Conservation (phyloP, 2,888 invertebrate species). For the Temnothorax rugatulus region DNA sequence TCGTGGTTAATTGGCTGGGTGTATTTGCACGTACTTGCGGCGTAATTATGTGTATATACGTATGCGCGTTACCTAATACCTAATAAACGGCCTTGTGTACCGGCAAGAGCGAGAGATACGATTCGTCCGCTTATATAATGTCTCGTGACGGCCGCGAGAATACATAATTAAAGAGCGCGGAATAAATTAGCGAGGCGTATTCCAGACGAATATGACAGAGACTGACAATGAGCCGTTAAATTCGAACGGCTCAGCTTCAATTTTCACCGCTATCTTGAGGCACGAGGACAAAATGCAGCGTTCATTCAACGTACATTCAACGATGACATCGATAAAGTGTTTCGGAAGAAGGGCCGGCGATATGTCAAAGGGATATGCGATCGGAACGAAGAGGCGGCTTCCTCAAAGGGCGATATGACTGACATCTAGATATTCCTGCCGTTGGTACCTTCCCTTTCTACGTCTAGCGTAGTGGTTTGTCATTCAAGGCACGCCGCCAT, state of each 20-base stretch:
- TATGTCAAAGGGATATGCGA: neutral
- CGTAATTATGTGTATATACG: conserved; percentile 63
- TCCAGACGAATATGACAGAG: conserved; percentile 26
- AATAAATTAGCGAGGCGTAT: conserved; percentile 35
- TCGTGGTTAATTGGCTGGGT: conserved; percentile 72
- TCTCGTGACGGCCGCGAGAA: conserved; percentile 47
- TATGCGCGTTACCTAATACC: conserved; percentile 51
- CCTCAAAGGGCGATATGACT: conserved; percentile 33
- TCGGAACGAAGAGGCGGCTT: conserved; percentile 5
- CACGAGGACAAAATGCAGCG: neutral
- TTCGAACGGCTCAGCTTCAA: neutral
- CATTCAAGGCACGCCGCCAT: conserved; percentile 83
- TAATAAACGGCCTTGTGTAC: conserved; percentile 54
- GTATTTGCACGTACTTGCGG: conserved; percentile 56
- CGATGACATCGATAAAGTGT: neutral
- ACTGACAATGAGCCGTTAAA: neutral
- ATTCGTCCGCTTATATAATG: conserved; percentile 49
- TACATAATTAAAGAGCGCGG: conserved; percentile 47
- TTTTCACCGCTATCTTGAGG: neutral
- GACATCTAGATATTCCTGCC: conserved; percentile 60
- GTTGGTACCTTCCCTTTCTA: conserved; percentile 60
- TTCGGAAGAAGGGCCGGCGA: neutral
- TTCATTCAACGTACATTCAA: too few species aligned
- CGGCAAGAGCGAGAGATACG: conserved; percentile 40
- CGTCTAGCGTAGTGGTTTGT: conserved; percentile 72